Conservation (phyloP, 2,113 vertebrate genomes). For the Plecturocebus donacophilus region DNA sequence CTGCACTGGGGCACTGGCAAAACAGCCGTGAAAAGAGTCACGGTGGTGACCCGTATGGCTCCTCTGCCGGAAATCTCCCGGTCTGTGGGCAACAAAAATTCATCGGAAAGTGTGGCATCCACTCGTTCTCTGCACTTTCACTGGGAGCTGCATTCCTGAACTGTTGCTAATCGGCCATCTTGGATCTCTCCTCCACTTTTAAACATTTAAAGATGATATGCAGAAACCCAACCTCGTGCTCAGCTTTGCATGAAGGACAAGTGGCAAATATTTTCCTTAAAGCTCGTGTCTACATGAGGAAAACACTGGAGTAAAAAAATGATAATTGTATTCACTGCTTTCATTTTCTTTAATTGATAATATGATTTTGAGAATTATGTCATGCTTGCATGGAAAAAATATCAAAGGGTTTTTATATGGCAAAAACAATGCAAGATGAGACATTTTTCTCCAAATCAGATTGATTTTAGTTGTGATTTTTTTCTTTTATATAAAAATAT, state of each 20-base stretch:
- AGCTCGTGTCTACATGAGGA: neutral
- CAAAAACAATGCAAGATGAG: conserved; percentile 31
- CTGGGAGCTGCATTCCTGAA: too few relatives aligned
- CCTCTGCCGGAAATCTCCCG: too few relatives aligned
- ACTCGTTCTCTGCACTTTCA: too few relatives aligned
- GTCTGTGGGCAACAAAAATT: too few relatives aligned
- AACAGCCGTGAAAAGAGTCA: too few relatives aligned
- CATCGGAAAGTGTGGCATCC: too few relatives aligned
- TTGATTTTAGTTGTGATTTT: neutral
- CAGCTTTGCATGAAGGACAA: conserved; percentile 11
- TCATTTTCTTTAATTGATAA: neutral
- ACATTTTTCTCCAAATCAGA: conserved; percentile 9
- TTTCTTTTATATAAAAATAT: neutral
- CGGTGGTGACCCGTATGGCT: too few relatives aligned
- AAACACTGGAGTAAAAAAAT: conserved; percentile 42
- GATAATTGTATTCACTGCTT: neutral
- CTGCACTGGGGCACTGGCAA: too few relatives aligned
- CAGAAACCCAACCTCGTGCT: neutral
- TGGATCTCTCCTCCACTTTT: too few relatives aligned
- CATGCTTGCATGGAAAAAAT: neutral
- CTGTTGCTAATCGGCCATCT: too few relatives aligned
- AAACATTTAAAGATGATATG: conserved; percentile 23
- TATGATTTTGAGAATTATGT: conserved; percentile 38
- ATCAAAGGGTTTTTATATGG: neutral
- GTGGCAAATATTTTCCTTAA: conserved; percentile 31